Evolutionary conservation across 2,797 vertebrate genomes (phyloP).

Genomic region (Muscicapa striata): DNA sequence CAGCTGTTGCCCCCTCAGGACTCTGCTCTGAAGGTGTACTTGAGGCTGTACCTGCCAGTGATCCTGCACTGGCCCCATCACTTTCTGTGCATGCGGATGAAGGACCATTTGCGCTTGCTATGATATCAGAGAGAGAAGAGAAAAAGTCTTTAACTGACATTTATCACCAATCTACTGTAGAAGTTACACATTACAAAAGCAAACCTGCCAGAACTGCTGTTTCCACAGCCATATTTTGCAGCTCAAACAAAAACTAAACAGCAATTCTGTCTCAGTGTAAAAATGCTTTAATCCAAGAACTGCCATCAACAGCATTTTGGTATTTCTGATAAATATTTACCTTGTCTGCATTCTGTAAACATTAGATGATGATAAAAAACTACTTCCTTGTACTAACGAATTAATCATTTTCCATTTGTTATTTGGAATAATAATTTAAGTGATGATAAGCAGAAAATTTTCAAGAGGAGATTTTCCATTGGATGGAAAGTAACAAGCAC

Average conservation of each 20-base stretch:
- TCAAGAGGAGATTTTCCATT: not conserved
- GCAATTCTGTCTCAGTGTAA: not conserved
- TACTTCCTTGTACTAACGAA: not conserved
- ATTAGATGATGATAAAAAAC: not conserved
- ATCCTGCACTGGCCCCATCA: slow-evolving; percentile 70
- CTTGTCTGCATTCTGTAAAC: not conserved
- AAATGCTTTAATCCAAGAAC: not conserved
- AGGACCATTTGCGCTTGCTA: slow-evolving; percentile 74
- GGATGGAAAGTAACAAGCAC: not conserved
- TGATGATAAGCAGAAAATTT: not conserved
- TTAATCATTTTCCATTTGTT: not conserved
- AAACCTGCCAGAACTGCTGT: not conserved
- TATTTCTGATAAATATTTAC: not conserved
- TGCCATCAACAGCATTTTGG: not conserved
- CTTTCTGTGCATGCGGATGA: slow-evolving; percentile 71
- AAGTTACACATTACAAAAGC: not conserved
- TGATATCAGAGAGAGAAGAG: not conserved
- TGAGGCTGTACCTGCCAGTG: slow-evolving; percentile 56
- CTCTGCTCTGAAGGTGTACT: slow-evolving; percentile 56
- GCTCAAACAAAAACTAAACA: not conserved
- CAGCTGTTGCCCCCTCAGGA: slow-evolving; percentile 68
- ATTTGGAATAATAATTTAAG: not conserved
- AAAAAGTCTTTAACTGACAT: not conserved
- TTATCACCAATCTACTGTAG: not conserved
- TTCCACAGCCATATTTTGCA: not conserved